A percentile compares a stretch with the other conserved stretches of the same genome.
These are phyloP conservation scores for Paedocypris micromegethes DNA, from an alignment of 2,797 vertebrate species.

Conservation along the genomic window DNA sequence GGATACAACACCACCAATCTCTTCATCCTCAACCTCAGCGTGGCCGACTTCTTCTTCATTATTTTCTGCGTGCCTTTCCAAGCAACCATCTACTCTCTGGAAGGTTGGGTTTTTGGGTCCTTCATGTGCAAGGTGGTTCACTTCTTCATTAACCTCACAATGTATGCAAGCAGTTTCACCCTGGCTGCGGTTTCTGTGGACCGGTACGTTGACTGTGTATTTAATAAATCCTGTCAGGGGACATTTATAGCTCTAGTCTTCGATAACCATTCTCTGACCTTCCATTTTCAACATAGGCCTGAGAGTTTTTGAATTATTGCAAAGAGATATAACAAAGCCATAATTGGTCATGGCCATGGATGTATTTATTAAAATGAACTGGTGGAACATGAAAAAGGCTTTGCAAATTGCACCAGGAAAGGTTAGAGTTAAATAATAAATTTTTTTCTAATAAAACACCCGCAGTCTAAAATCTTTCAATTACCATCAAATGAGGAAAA, in stretches of 20 bases:
- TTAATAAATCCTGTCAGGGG: constrained; percentile 4
- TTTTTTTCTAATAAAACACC: constrained; percentile 32
- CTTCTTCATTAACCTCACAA: constrained; percentile 89
- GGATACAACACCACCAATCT: constrained; percentile 84
- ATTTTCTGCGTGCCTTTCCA: constrained; percentile 89
- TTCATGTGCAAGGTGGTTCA: constrained; percentile 88
- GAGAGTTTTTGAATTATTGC: not conserved
- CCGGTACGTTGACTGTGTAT: constrained; percentile 45
- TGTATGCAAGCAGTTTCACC: constrained; percentile 90
- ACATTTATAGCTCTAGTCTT: not conserved
- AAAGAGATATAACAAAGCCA: not conserved
- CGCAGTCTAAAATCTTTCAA: no score
- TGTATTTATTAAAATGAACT: constrained; percentile 14
- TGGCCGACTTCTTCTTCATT: constrained; percentile 89
- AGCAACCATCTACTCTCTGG: constrained; percentile 86
- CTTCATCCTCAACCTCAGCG: constrained; percentile 86
- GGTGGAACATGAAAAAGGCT: constrained; percentile 8
- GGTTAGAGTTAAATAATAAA: no score
- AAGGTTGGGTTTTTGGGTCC: constrained; percentile 85
- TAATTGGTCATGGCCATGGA: constrained; percentile 5
- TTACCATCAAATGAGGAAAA: no score
- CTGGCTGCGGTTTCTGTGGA: constrained; percentile 82
- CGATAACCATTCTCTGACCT: not conserved
- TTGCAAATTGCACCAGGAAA: constrained; percentile 13
- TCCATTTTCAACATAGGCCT: not conserved